Evolutionary conservation across 2,113 vertebrate genomes (phyloP).

Genomic region (Symphodus melops): DNA sequence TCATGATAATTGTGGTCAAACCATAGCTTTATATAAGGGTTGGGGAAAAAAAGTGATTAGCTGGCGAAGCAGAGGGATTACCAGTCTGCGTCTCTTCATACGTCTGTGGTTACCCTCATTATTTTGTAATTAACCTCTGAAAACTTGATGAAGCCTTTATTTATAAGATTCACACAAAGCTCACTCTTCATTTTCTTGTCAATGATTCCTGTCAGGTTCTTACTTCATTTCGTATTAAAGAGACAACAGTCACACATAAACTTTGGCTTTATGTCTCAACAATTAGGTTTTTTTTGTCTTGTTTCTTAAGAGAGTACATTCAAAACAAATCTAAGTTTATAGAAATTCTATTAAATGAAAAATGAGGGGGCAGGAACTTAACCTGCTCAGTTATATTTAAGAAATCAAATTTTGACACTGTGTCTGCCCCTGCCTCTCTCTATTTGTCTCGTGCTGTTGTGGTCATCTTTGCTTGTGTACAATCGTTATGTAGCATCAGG

Average conservation of each 20-base stretch:
- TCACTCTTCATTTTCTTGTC: not conserved
- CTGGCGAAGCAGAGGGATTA: slow-evolving; percentile 20
- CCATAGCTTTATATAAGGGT: too few relatives aligned
- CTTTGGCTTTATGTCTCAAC: too few relatives aligned
- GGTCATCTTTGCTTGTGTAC: slow-evolving; percentile 32
- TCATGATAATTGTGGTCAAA: too few relatives aligned
- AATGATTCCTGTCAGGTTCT: not conserved
- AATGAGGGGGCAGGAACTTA: not conserved
- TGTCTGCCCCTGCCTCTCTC: not conserved
- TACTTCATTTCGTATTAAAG: not conserved
- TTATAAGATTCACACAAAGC: not conserved
- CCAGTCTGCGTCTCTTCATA: not conserved
- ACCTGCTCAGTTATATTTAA: not conserved
- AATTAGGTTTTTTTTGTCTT: too few relatives aligned
- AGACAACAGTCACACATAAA: too few relatives aligned
- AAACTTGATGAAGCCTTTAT: too few relatives aligned
- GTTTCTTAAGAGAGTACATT: too few relatives aligned
- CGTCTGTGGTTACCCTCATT: slow-evolving; percentile 55
- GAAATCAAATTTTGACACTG: not conserved
- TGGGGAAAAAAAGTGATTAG: too few relatives aligned
- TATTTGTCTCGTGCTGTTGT: slow-evolving; percentile 7
- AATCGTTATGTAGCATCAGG: slow-evolving; percentile 28
- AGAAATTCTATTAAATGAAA: too few relatives aligned
- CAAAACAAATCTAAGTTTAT: too few relatives aligned
- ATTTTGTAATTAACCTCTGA: slow-evolving; percentile 47